Conservation (phyloP, 2,797 vertebrate genomes). For the Masticophis lateralis region DNA sequence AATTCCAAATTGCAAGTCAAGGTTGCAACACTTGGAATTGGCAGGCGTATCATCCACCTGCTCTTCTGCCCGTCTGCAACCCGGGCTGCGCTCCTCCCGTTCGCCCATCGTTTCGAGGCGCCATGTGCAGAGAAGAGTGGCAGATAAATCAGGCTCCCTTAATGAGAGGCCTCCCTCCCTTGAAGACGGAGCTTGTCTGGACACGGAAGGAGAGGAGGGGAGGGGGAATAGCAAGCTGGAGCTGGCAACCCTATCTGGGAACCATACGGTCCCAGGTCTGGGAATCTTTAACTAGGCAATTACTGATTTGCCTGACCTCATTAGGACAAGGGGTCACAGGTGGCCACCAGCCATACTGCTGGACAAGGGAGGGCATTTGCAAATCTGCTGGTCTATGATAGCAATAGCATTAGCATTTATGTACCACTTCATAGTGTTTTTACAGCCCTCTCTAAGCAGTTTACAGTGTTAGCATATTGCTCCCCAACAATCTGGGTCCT, state of each 20-base stretch:
- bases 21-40: not conserved
- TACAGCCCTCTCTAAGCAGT: not conserved
- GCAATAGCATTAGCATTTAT: not conserved
- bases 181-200: not conserved
- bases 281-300: not conserved
- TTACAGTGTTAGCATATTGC: not conserved
- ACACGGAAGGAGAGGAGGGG: not conserved
- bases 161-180: not conserved
- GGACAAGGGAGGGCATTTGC: not conserved
- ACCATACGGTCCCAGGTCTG: not conserved
- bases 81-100: not conserved
- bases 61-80: not conserved
- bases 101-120: not conserved
- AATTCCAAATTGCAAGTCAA: not conserved
- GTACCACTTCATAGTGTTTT: not conserved
- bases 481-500: too few relatives aligned
- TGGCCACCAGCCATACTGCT: not conserved
- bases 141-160: not conserved
- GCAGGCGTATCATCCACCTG: not conserved
- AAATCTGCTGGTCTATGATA: not conserved
- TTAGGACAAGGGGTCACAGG: not conserved
- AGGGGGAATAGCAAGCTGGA: too few relatives aligned
- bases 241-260: not conserved
- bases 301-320: not conserved
- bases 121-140: not conserved